phyloP scores from a whole-genome alignment of 2,797 vertebrate species.

The Myiothlypis coronata region DNA sequence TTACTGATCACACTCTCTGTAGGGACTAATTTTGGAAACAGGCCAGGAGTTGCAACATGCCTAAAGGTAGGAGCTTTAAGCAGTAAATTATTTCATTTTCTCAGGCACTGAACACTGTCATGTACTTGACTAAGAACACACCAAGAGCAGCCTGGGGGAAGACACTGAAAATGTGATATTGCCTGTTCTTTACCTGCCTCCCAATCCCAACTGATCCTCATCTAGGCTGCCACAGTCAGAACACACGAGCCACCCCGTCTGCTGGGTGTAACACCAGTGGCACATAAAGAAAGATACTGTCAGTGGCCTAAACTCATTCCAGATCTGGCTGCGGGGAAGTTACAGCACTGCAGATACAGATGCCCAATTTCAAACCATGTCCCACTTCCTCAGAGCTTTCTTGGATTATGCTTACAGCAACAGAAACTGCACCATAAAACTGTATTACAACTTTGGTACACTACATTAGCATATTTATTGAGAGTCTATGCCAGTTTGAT shows the following conservation, averaged over 20 bases:
- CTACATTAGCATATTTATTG: neutral
- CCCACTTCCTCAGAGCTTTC: neutral
- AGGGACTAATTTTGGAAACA: neutral
- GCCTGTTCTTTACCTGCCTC: neutral
- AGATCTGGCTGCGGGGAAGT: neutral
- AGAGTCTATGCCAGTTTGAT: neutral
- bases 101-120: neutral
- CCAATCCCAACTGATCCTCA: neutral
- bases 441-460: neutral
- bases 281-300: neutral
- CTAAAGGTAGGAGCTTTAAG: neutral
- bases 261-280: neutral
- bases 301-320: neutral
- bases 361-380: neutral
- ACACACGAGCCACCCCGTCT: rapidly evolving
- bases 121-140: neutral
- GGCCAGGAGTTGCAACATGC: neutral
- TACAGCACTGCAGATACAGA: neutral
- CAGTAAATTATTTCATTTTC: neutral
- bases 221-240: neutral
- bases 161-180: neutral
- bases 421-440: neutral
- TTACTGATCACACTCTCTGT: neutral
- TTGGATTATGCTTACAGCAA: neutral
- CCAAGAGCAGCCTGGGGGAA: neutral